A percentile compares a stretch with the other conserved stretches of the same genome.
phyloP scores from a whole-genome alignment of 2,113 vertebrate species.

The Monarcha castaneiventris region DNA sequence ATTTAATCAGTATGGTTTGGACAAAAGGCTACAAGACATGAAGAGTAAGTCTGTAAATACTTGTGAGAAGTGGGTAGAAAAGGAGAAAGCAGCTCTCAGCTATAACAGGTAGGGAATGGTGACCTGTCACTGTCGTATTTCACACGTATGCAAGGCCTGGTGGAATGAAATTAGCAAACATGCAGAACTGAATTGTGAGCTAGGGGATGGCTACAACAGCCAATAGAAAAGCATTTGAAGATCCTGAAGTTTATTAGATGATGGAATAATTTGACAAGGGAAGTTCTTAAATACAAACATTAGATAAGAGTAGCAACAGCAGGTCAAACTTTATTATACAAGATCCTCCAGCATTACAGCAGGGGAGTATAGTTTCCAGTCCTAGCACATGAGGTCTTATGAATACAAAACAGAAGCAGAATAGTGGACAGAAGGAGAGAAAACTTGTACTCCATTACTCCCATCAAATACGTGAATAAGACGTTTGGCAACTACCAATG shows the following conservation, averaged over 20 bases:
- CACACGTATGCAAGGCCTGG: not conserved
- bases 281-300: not conserved
- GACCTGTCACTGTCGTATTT: fast-evolving
- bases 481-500: not conserved
- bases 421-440: not conserved
- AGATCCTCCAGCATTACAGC: not conserved
- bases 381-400: not conserved
- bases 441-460: not conserved
- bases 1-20: not conserved
- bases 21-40: not conserved
- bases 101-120: not conserved
- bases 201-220: not conserved
- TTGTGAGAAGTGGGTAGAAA: not conserved
- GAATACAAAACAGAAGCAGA: not conserved
- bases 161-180: not conserved
- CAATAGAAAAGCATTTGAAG: not conserved
- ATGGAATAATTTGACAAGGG: not conserved
- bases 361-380: not conserved
- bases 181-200: not conserved
- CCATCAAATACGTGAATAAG: not conserved
- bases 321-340: not conserved
- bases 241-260: not conserved
- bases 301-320: not conserved
- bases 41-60: not conserved
- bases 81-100: not conserved